These are phyloP conservation scores for Drosophila helvetica DNA, from an alignment of 2,888 invertebrate species.

Conservation along the genomic window DNA sequence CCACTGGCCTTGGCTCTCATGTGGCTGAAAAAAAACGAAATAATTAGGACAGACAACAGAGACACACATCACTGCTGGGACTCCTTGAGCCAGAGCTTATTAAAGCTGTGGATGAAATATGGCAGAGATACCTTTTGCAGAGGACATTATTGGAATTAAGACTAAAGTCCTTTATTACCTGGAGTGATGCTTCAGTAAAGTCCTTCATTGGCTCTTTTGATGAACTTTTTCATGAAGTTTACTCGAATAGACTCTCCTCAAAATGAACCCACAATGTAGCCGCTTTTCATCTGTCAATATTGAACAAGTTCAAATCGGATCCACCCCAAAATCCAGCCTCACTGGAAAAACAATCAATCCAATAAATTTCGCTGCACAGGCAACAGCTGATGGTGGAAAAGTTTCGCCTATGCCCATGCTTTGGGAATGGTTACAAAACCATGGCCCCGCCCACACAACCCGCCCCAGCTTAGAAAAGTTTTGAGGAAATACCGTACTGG, in stretches of 20 bases:
- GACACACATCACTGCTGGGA: constrained; percentile 12
- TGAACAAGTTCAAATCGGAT: neutral
- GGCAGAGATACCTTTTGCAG: neutral
- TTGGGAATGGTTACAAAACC: constrained; percentile 63
- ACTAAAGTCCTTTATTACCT: neutral
- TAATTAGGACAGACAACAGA: constrained; percentile 32
- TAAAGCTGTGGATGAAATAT: constrained; percentile 18
- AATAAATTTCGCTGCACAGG: constrained; percentile 40
- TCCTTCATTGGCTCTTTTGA: constrained; percentile 12
- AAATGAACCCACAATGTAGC: neutral
- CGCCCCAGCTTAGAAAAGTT: constrained; percentile 52
- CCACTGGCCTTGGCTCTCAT: constrained; percentile 32
- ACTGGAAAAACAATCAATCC: constrained; percentile 43
- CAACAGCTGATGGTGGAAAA: constrained; percentile 53
- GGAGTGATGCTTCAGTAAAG: neutral
- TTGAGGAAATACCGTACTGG: constrained; percentile 46
- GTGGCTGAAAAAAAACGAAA: constrained; percentile 26
- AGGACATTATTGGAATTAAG: neutral
- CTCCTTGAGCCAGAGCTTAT: constrained; percentile 24
- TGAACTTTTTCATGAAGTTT: neutral
- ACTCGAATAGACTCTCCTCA: neutral
- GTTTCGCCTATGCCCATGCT: constrained; percentile 36
- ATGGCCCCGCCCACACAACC: constrained; percentile 33
- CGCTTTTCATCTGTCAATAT: constrained; percentile 31
- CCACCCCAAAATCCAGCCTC: constrained; percentile 23